Percentiles rank a stretch among this genome's conserved stretches.
These are phyloP conservation scores for Penaeus indicus DNA, from an alignment of 1,140 invertebrate species.

Conservation along the genomic window DNA sequence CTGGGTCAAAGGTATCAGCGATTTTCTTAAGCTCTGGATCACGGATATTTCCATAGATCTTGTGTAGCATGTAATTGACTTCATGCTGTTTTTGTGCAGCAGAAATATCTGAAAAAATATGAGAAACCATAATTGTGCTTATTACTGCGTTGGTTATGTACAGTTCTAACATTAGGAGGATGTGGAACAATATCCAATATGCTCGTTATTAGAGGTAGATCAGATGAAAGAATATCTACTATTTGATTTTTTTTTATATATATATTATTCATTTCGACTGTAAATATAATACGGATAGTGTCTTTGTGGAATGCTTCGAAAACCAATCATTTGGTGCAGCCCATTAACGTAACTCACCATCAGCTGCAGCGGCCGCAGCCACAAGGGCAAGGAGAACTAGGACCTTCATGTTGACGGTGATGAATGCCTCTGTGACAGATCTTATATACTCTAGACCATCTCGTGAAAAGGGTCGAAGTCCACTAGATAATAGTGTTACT, in stretches of 20 bases:
- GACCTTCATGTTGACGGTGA: slow-evolving; percentile 37
- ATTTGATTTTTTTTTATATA: too few relatives aligned
- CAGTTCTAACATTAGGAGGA: background rate
- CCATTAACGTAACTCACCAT: background rate
- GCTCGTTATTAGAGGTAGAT: too few relatives aligned
- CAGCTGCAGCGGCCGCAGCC: slow-evolving; percentile 36
- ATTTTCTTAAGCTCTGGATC: slow-evolving; percentile 2
- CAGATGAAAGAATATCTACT: too few relatives aligned
- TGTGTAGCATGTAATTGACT: slow-evolving; percentile 33
- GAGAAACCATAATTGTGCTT: too few relatives aligned
- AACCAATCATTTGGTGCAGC: too few relatives aligned
- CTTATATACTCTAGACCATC: background rate
- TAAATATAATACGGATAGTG: background rate
- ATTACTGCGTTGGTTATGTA: too few relatives aligned
- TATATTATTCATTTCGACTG: too few relatives aligned
- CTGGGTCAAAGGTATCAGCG: background rate
- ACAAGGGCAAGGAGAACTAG: slow-evolving; percentile 31
- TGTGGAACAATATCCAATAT: background rate
- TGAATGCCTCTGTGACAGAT: background rate
- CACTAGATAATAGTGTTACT: too few relatives aligned
- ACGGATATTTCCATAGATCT: slow-evolving; percentile 32
- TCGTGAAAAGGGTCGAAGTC: background rate
- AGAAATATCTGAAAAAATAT: background rate
- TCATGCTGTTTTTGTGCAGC: slow-evolving; percentile 36
- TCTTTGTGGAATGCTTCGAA: background rate